A percentile compares a stretch with the other conserved stretches of the same genome.
phyloP scores from a whole-genome alignment of 2,888 invertebrate species.

The Drosophila algonquin region DNA sequence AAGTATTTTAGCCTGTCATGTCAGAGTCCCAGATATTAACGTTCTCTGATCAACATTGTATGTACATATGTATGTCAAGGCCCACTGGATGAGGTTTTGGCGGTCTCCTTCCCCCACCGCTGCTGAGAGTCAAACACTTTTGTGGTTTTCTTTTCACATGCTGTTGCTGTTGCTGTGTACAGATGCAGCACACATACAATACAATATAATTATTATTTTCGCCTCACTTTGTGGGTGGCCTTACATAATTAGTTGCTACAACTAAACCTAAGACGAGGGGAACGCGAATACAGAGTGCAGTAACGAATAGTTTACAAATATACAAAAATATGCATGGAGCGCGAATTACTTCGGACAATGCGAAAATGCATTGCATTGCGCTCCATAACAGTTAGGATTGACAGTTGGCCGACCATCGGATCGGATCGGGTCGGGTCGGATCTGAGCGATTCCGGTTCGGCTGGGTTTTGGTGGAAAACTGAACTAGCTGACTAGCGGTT shows the following conservation, averaged over 20 bases:
- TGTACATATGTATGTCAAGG: no score
- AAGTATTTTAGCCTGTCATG: no score
- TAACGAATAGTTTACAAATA: constrained; percentile 52
- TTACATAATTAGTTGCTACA: constrained; percentile 41
- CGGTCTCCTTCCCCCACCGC: no score
- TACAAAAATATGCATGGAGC: constrained; percentile 3
- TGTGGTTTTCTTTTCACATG: constrained; percentile 35
- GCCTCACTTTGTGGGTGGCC: constrained; percentile 28
- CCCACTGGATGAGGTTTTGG: no score
- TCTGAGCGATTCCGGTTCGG: not conserved
- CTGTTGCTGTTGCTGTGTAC: constrained; percentile 11
- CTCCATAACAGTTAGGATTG: constrained; percentile 40
- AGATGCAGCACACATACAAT: not conserved
- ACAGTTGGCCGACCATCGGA: constrained; percentile 32
- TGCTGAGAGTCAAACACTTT: constrained; percentile 19
- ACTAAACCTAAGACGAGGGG: constrained; percentile 37
- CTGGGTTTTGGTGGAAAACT: constrained; percentile 29
- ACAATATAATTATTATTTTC: constrained; percentile 14
- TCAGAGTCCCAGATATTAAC: no score
- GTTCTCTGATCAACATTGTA: no score
- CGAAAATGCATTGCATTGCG: constrained; percentile 55
- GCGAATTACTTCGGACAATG: constrained; percentile 29
- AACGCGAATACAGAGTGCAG: constrained; percentile 48
- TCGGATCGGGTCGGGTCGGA: constrained; percentile 1
- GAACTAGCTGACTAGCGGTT: constrained; percentile 70